Evolutionary conservation across 2,113 vertebrate species (phyloP), one percentile per base, ranked within the genome.

Genomic region (Embiotoca jacksoni): DNA sequence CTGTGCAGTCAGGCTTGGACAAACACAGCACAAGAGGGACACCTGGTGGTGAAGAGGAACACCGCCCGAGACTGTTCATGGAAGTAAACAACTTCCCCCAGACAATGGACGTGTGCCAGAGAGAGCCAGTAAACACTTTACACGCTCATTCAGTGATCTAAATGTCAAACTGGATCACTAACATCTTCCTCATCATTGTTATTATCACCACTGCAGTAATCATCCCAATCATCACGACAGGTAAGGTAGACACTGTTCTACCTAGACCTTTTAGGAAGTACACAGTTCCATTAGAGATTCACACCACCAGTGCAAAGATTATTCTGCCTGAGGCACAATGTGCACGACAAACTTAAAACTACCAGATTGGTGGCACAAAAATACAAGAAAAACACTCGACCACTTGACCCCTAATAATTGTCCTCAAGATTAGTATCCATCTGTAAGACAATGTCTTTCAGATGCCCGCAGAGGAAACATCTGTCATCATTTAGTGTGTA

Each of bases 21-120:
- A 78, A 60, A 68, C 57, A 71, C 52, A 74, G 83, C 73, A 61
- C 94, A 94, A 94, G 76, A 93, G 92, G 93, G 96, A 94, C 96
- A 95, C 94, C 91, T 31, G 90, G 92, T 96, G 97, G 96, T 61
- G 2, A 47, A 47, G n/a, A 30, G 1, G 2, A 37, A 70, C 57
- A 62, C 49, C 52, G 3, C 30, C 5, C 37, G 5, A 7, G 6
- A 7, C 2, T 7, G 15, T 46, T 44, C 52, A 75, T 78, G 49
- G 37, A 76, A 39, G 89, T 83, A 88, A 91, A 89, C 90, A 90
- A 91, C 82, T 52, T 90, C 35, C 56, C 4, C 31, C 66, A 83
- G 72, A 90, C 85, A 87, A 89, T 84, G 65, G 35, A 82, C 47
- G 30, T 55, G 66, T 57, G 30, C 39, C 55, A 62, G 35, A 39